Evolutionary conservation across 2,113 vertebrate genomes (phyloP).

Genomic region (Zosterops lateralis): DNA sequence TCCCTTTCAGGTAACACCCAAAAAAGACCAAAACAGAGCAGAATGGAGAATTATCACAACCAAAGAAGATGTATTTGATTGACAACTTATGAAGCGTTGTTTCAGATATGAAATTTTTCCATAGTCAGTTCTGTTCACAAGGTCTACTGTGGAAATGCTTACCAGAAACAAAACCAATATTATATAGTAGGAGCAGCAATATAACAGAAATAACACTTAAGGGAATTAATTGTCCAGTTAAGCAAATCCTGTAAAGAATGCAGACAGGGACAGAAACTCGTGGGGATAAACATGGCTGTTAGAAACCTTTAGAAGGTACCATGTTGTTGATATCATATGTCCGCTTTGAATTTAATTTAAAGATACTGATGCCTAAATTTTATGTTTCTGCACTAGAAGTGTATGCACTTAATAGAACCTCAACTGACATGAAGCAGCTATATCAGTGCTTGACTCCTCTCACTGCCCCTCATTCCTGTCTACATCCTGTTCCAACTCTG

Average conservation of each 20-base stretch:
- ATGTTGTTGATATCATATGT: background rate
- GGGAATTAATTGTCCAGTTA: background rate
- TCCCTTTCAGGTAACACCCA: background rate
- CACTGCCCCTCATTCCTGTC: background rate
- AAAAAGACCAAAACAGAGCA: background rate
- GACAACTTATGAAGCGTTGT: rapidly evolving
- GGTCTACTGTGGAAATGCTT: background rate
- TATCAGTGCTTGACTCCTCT: background rate
- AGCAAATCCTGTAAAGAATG: background rate
- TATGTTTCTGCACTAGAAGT: background rate
- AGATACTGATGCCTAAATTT: background rate
- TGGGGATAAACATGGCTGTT: background rate
- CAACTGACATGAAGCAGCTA: background rate
- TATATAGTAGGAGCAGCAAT: background rate
- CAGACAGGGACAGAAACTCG: background rate
- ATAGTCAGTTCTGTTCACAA: background rate
- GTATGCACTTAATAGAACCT: background rate
- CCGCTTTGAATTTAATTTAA: background rate
- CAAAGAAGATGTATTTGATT: background rate
- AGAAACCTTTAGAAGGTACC: background rate
- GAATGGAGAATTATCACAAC: background rate
- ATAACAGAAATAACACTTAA: background rate
- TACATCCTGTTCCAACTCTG: background rate
- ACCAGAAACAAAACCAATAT: background rate
- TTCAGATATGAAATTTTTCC: background rate